Evolutionary conservation across 2,888 invertebrate species (phyloP).

Genomic region (Apocheima hispidaria): DNA sequence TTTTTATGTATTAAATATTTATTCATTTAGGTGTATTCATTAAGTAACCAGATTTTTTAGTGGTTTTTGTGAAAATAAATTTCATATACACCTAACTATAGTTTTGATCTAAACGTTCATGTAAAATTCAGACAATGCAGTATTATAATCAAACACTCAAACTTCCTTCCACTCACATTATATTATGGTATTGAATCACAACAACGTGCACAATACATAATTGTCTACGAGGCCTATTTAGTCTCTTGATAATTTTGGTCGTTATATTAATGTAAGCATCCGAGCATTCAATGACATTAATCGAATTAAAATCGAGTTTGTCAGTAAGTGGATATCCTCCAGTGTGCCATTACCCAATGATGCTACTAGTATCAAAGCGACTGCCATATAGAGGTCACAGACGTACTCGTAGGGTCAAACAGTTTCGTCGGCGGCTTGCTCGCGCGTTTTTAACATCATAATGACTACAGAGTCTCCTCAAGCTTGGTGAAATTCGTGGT

Average conservation of each 20-base stretch:
- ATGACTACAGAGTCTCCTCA: background rate
- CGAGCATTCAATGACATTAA: constrained; percentile 28
- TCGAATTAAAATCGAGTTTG: constrained; percentile 31
- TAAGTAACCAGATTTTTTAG: no score
- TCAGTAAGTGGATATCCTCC: constrained; percentile 45
- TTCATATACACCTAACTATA: no score
- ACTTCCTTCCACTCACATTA: background rate
- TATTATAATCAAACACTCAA: background rate
- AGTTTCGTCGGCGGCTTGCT: constrained; percentile 9
- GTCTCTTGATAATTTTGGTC: background rate
- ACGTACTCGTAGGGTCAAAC: constrained; percentile 59
- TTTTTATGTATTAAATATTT: background rate
- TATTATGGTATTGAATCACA: background rate
- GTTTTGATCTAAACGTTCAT: no score
- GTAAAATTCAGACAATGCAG: background rate
- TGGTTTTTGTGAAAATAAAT: no score
- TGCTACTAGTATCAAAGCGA: constrained; percentile 46
- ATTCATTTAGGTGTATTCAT: background rate
- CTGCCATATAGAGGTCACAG: constrained; percentile 45
- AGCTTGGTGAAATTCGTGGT: background rate
- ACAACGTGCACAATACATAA: background rate
- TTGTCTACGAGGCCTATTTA: background rate
- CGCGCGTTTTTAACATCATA: background rate
- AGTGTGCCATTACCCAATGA: constrained; percentile 52
- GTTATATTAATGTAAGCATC: constrained; percentile 22